Evolutionary conservation across 2,888 invertebrate genomes (phyloP).

Genomic region (Pegoplata infirma): DNA sequence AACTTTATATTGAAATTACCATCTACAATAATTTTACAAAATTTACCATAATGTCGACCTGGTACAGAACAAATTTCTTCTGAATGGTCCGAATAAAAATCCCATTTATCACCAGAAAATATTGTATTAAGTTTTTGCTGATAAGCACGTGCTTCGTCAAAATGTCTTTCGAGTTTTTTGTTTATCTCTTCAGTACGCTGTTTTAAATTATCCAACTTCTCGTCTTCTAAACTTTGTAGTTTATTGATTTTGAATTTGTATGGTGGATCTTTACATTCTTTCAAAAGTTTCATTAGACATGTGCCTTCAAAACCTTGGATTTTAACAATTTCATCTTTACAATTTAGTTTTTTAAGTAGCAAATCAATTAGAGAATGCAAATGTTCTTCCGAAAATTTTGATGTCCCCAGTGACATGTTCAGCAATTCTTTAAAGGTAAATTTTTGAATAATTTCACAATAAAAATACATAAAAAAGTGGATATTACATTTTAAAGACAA

Average conservation of each 20-base stretch:
- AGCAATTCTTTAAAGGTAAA: constrained; percentile 71
- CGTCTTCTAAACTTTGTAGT: neutral
- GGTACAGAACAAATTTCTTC: constrained; percentile 72
- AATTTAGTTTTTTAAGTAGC: constrained; percentile 71
- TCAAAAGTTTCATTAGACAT: constrained; percentile 67
- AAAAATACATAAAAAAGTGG: too few species aligned
- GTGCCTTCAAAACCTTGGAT: constrained; percentile 69
- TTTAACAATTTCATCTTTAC: constrained; percentile 69
- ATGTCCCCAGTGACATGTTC: constrained; percentile 71
- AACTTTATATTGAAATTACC: constrained; percentile 71
- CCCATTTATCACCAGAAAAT: constrained; percentile 40
- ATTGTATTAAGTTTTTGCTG: constrained; percentile 39
- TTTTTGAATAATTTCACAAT: too few species aligned
- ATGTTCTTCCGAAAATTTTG: constrained; percentile 67
- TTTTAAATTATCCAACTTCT: constrained; percentile 64
- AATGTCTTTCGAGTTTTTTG: constrained; percentile 67
- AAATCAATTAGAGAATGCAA: constrained; percentile 71
- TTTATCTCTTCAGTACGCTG: constrained; percentile 58
- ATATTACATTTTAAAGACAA: too few species aligned
- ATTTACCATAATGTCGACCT: constrained; percentile 68
- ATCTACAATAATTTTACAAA: constrained; percentile 69
- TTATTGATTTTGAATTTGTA: too few species aligned
- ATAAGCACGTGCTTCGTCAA: constrained; percentile 66
- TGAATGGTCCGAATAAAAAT: constrained; percentile 59
- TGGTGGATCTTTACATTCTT: constrained; percentile 54